Evolutionary conservation across 2,888 invertebrate genomes (phyloP), one percentile per base, ranked within the genome.

Genomic region (Caenorhabditis parvicauda): DNA sequence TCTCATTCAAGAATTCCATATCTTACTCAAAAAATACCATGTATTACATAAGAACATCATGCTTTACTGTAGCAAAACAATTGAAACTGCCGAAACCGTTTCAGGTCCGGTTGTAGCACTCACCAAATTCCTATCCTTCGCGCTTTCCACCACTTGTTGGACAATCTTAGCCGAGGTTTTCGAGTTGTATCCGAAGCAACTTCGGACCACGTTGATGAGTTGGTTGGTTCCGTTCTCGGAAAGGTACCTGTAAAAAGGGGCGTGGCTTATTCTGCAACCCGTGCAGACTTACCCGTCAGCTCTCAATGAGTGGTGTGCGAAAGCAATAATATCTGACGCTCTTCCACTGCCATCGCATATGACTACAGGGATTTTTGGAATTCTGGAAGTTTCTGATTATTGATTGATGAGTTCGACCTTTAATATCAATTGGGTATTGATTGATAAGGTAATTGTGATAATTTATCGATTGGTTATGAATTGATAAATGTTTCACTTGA

Each of bases 311-410:
- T 91, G 91, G 85, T 92, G 91, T 75, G 91, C 90, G 83, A 92
- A 92, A 62, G 93, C 91, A 64, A 94, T 88, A 74, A 94, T 87
- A 84, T 94, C 93, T n/a, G 96, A 93, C 2, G 95, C 94, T 70
- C 95, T 86, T 25, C 96, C 95, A 69, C 93, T 94, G 44, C 95
- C 77, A 48, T 77, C 79, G 52, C 77, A 79, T 14, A 80, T 64
- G 12, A 80, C 72, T 5, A 96, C 94, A 0, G 96, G 96, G 24
- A 96, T 93, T 25, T 57, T 58, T 6, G 72, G 72, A 28, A 62
- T 59, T n/a, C 72, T 72, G 46, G 50, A 50, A 46, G 12, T 3
- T 19, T 17, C n/a, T 12, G 24, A 24, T 29, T 42, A n/a, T n/a
- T n/a, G n/a, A n/a, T n/a, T n/a, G n/a, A n/a, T n/a, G n/a, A n/a